A percentile compares a stretch with the other conserved stretches of the same genome.
These are phyloP conservation scores for Cataglyphis hispanica DNA, from an alignment of 1,140 invertebrate species.

Conservation along the genomic window DNA sequence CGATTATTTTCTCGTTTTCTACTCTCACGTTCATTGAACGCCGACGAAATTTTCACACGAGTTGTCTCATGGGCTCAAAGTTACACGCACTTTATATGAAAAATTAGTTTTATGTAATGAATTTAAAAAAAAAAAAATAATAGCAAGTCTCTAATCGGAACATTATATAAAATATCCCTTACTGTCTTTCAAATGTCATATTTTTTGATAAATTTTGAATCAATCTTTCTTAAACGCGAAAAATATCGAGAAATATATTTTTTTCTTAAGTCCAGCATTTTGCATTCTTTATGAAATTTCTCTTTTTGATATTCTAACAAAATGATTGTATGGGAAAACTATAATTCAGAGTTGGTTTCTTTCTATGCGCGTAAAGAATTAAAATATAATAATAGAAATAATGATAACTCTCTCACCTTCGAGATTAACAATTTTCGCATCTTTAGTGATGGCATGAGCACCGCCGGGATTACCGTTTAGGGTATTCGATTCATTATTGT, in stretches of 20 bases:
- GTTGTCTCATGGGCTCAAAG: background rate
- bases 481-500: conserved; percentile 67
- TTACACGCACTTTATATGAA: background rate
- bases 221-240: too few relatives aligned
- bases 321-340: background rate
- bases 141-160: background rate
- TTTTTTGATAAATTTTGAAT: too few relatives aligned
- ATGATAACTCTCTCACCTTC: conserved; percentile 59
- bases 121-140: background rate
- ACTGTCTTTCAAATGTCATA: background rate
- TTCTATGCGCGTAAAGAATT: background rate
- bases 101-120: background rate
- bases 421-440: conserved; percentile 72
- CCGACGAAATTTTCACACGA: background rate
- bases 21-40: background rate
- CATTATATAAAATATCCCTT: background rate
- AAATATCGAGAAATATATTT: background rate
- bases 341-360: background rate
- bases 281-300: background rate
- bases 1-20: conserved; percentile 27
- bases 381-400: background rate
- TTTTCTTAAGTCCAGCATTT: background rate
- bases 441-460: conserved; percentile 58
- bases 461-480: conserved; percentile 65
- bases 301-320: background rate